Evolutionary conservation across 2,888 invertebrate genomes (phyloP), one percentile per base, ranked within the genome.

Genomic region (Neria commutata): DNA sequence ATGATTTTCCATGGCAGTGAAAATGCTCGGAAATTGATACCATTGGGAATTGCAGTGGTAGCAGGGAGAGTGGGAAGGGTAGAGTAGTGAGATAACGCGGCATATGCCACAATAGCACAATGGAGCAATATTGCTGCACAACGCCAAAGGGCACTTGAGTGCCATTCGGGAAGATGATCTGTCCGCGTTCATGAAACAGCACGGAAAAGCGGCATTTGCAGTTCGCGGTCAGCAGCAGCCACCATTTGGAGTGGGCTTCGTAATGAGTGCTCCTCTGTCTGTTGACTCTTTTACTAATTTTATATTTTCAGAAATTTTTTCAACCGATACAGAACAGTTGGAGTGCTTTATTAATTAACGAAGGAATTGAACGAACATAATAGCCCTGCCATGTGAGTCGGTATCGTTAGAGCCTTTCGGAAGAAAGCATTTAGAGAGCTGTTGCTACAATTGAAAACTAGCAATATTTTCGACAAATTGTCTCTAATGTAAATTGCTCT

Each of bases 131-230:
- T 37, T 37, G 37, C 37, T 37, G 4, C n/a, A n/a, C 68, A 70
- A 73, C 65, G 68, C 71, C 63, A 62, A 73, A 72, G 71, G 68
- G 71, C 71, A 68, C 74, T 73, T 69, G 68, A 68, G 72, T 63
- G 61, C 64, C 62, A 62, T 62, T 37, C 16, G 8, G 37, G 37
- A 37, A 37, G 4, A n/a, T 37, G 37, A n/a, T 37, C 4, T 37
- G n/a, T 14, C 8, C n/a, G 37, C n/a, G 10, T n/a, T 14, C n/a
- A 37, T 37, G n/a, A 37, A 37, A 14, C n/a, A n/a, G n/a, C 37
- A 37, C 8, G n/a, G 8, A 37, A 37, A 37, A 37, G 37, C n/a
- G 37, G 14, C 37, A 37, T 37, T 37, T 37, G 37, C 29, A 29
- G 29, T 29, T 29, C 11, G 29, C 29, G 11, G n/a, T n/a, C n/a